These are phyloP conservation scores for Chironomus tentans DNA, from an alignment of 2,888 invertebrate species.

Conservation along the genomic window DNA sequence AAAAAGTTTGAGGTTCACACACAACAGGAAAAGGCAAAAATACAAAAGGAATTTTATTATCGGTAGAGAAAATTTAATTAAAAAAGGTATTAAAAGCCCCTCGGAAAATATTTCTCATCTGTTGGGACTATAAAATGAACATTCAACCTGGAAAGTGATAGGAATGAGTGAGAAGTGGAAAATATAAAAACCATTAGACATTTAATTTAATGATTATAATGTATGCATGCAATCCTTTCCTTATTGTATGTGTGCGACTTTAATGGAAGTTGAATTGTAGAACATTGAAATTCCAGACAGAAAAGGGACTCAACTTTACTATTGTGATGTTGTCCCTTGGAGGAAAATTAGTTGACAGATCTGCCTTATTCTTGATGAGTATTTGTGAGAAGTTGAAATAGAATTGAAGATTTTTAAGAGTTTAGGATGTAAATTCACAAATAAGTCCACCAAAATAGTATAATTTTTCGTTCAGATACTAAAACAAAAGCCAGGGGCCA, in stretches of 20 bases:
- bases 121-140: conserved; percentile 8
- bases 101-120: conserved; percentile 13
- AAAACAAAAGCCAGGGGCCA: no score
- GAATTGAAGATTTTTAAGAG: no score
- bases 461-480: no score
- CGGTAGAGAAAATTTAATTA: conserved; percentile 21
- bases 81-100: conserved; percentile 20
- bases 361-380: no score
- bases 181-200: conserved; percentile 24
- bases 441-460: no score
- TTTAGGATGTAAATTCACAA: no score
- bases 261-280: no score
- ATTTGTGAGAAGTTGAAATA: no score
- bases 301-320: no score
- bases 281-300: neutral
- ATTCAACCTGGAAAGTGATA: neutral
- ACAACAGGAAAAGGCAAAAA: no score
- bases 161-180: neutral
- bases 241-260: neutral
- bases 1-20: neutral
- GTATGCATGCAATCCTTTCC: conserved; percentile 1
- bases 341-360: no score
- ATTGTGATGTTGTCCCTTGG: no score
- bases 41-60: neutral
- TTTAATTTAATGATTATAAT: conserved; percentile 25